phyloP scores from a whole-genome alignment of 2,797 vertebrate species.

The Sebastes matsubarae region DNA sequence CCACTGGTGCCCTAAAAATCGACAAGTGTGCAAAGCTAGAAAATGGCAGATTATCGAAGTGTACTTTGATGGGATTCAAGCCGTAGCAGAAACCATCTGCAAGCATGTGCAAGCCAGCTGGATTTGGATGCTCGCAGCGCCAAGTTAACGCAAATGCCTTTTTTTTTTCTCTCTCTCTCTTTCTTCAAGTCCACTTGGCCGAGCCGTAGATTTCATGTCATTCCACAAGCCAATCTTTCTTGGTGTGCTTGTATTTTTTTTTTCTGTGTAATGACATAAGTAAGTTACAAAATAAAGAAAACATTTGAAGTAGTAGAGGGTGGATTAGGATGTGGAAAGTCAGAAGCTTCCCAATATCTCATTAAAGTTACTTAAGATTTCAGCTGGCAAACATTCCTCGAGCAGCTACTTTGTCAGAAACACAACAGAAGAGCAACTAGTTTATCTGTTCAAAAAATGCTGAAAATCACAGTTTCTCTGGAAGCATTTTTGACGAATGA shows the following conservation, averaged over 20 bases:
- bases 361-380: neutral
- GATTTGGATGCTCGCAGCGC: conserved; percentile 16
- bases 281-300: neutral
- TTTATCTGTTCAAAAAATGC: neutral
- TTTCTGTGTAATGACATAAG: neutral
- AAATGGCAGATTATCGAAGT: conserved; percentile 18
- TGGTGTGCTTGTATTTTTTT: neutral
- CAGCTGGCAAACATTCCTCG: neutral
- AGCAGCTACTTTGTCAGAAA: neutral
- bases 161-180: neutral
- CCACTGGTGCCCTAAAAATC: conserved; percentile 41
- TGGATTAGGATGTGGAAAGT: neutral
- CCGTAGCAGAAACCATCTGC: conserved; percentile 33
- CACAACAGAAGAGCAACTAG: neutral
- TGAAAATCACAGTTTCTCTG: neutral
- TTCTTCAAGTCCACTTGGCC: conserved; percentile 3
- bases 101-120: conserved; percentile 43
- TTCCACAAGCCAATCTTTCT: conserved; percentile 23
- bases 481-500: neutral
- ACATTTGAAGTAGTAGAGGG: neutral
- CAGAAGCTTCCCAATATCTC: neutral
- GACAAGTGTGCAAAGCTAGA: conserved; percentile 27
- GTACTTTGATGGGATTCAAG: conserved; percentile 30
- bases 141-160: conserved; percentile 15
- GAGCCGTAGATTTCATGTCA: neutral